A percentile compares a stretch with the other conserved stretches of the same genome.
Conservation (phyloP, 2,113 vertebrate species). For the Centrocercus urophasianus region DNA sequence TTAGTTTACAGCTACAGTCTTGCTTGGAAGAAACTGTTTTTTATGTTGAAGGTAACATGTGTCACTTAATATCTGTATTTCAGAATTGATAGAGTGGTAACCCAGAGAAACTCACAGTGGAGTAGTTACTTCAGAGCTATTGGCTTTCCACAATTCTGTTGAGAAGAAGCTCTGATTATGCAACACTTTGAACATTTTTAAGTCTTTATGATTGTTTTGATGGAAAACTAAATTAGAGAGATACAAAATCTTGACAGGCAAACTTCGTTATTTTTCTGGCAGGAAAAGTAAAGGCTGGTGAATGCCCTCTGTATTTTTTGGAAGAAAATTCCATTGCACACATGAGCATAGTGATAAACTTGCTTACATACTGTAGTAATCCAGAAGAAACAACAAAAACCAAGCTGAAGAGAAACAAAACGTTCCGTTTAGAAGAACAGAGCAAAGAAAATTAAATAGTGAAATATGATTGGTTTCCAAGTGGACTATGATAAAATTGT, state of each 20-base stretch:
- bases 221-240: neutral
- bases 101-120: neutral
- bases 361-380: neutral
- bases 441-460: neutral
- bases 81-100: neutral
- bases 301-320: neutral
- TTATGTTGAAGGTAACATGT: neutral
- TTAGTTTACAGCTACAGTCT: neutral
- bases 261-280: neutral
- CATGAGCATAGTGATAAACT: fast-evolving
- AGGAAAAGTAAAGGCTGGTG: neutral
- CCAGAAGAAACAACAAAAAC: neutral
- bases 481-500: neutral
- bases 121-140: neutral
- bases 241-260: neutral
- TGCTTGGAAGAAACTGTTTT: neutral
- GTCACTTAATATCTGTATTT: neutral
- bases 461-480: neutral
- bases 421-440: neutral
- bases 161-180: neutral
- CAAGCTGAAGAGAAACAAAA: neutral
- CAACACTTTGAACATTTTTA: neutral
- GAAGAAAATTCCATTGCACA: neutral
- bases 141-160: neutral
- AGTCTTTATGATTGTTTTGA: neutral